phyloP scores from a whole-genome alignment of 2,888 invertebrate species.

The Hofmannophila pseudospretella region DNA sequence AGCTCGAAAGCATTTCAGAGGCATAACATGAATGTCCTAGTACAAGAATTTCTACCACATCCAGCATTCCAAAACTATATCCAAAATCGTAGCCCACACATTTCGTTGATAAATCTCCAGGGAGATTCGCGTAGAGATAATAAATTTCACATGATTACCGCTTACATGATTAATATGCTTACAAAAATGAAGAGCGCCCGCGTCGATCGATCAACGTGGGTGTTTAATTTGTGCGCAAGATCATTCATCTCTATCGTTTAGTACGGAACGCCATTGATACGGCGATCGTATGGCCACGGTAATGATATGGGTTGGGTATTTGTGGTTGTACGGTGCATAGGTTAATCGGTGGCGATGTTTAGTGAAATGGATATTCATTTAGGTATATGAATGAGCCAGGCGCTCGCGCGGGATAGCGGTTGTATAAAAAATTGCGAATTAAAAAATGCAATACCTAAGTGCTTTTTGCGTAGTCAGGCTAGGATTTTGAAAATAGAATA shows the following conservation, averaged over 20 bases:
- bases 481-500: too few relatives aligned
- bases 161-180: conserved; percentile 66
- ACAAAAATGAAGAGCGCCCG: conserved; percentile 72
- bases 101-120: conserved; percentile 68
- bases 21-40: too few relatives aligned
- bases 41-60: conserved; percentile 3
- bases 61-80: neutral
- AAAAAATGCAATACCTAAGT: too few relatives aligned
- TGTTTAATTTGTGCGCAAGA: conserved; percentile 66
- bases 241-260: conserved; percentile 69
- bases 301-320: conserved; percentile 41
- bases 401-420: too few relatives aligned
- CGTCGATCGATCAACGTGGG: conserved; percentile 72
- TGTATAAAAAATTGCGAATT: too few relatives aligned
- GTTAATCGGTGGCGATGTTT: conserved; percentile 8
- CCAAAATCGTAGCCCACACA: conserved; percentile 63
- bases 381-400: too few relatives aligned
- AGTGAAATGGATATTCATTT: too few relatives aligned
- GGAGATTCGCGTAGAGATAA: conserved; percentile 75
- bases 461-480: too few relatives aligned
- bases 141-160: conserved; percentile 74
- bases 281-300: conserved; percentile 56
- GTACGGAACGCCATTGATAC: conserved; percentile 33
- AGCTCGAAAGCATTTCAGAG: too few relatives aligned
- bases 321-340: conserved; percentile 5